Evolutionary conservation across 1,140 invertebrate species (phyloP).

Genomic region (Vollenhovia emeryi): DNA sequence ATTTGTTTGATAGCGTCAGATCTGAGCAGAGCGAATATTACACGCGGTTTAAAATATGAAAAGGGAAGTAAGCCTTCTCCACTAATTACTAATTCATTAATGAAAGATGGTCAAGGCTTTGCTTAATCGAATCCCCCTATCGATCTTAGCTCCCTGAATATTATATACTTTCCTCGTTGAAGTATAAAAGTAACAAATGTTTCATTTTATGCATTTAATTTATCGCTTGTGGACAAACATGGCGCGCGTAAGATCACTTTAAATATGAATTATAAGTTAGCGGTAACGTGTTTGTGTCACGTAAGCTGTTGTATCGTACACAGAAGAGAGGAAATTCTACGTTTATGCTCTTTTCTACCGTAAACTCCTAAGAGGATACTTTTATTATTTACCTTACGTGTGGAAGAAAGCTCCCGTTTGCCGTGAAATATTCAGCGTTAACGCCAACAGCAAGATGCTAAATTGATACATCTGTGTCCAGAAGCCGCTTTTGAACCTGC

Average conservation of each 20-base stretch:
- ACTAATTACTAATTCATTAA: constrained; percentile 4
- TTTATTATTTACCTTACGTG: constrained; percentile 42
- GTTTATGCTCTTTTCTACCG: background rate
- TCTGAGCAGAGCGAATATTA: background rate
- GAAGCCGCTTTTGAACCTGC: background rate
- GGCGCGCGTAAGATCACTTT: background rate
- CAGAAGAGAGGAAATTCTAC: background rate
- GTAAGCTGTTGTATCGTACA: background rate
- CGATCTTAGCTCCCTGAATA: background rate
- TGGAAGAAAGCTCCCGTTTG: constrained; percentile 9
- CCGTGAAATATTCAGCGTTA: constrained; percentile 41
- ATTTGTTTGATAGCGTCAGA: too few relatives aligned
- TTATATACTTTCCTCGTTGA: background rate
- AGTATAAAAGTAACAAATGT: constrained; percentile 4
- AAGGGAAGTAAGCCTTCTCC: background rate
- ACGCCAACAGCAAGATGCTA: constrained; percentile 2
- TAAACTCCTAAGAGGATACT: constrained; percentile 5
- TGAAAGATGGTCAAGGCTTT: background rate
- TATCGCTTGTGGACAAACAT: background rate
- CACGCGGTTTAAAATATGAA: background rate
- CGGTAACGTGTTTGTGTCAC: background rate
- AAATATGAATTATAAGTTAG: background rate
- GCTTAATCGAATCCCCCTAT: background rate
- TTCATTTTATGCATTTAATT: background rate
- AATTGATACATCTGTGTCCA: constrained; percentile 13